These are phyloP conservation scores for Zaprionus lineosus DNA, from an alignment of 2,888 invertebrate species.

Conservation along the genomic window DNA sequence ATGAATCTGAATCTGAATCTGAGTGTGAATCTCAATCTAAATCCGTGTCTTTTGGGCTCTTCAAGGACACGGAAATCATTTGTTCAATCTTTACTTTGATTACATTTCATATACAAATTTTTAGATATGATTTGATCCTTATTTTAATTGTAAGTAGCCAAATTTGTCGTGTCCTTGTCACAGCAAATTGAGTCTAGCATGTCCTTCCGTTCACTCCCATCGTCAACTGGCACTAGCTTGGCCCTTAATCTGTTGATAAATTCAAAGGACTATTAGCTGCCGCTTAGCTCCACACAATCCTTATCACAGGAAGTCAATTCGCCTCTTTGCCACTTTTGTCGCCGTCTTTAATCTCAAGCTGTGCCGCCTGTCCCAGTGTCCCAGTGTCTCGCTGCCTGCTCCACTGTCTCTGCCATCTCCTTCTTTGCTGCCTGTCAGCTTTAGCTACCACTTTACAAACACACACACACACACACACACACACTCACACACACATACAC, in stretches of 20 bases:
- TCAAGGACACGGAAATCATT: too few species aligned
- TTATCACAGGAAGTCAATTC: not conserved
- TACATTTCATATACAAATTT: too few species aligned
- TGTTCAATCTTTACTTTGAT: too few species aligned
- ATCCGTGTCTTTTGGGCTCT: not conserved
- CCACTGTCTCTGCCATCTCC: slow-evolving; percentile 17
- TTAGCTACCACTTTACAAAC: slow-evolving; percentile 25
- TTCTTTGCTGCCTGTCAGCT: slow-evolving; percentile 42
- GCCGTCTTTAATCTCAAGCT: slow-evolving; percentile 22
- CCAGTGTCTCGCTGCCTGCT: slow-evolving; percentile 7
- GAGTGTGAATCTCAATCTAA: not conserved
- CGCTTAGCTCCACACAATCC: too few species aligned
- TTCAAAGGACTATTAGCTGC: too few species aligned
- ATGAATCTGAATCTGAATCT: not conserved
- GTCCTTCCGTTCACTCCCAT: too few species aligned
- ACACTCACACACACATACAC: not conserved
- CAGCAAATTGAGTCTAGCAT: too few species aligned
- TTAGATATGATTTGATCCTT: too few species aligned
- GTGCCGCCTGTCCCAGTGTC: slow-evolving; percentile 23
- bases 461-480: not conserved
- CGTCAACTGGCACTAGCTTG: too few species aligned
- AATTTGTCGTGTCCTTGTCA: too few species aligned
- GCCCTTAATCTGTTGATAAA: too few species aligned
- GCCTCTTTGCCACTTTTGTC: slow-evolving; percentile 46
- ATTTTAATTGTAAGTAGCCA: too few species aligned